phyloP scores from a whole-genome alignment of 2,797 vertebrate species.

The Pampus argenteus region DNA sequence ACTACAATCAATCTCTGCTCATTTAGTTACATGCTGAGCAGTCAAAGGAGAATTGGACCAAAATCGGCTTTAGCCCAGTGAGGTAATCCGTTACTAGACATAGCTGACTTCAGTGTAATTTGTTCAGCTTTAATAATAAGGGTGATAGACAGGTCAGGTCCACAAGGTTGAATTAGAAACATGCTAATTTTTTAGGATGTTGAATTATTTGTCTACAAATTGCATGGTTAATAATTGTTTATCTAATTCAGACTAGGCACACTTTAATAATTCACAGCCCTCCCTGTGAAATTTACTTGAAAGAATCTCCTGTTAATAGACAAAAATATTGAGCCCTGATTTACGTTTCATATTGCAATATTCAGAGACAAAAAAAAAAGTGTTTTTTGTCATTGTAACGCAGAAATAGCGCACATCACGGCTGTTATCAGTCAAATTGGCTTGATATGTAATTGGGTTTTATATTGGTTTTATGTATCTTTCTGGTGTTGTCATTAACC shows the following conservation, averaged over 20 bases:
- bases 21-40: slow-evolving; percentile 16
- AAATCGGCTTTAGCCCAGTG: slow-evolving; percentile 25
- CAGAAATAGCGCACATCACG: slow-evolving; percentile 9
- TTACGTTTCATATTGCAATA: neutral
- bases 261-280: neutral
- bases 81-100: slow-evolving; percentile 26
- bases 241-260: slow-evolving; percentile 7
- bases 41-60: slow-evolving; percentile 28
- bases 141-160: slow-evolving; percentile 35
- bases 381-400: slow-evolving; percentile 12
- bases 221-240: slow-evolving; percentile 7
- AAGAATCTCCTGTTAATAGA: slow-evolving; percentile 20
- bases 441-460: slow-evolving; percentile 34
- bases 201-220: slow-evolving; percentile 27
- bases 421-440: slow-evolving; percentile 32
- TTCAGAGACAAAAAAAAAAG: neutral
- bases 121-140: slow-evolving; percentile 14
- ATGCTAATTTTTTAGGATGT: slow-evolving; percentile 25
- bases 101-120: slow-evolving; percentile 17
- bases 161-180: slow-evolving; percentile 23
- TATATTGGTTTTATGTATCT: slow-evolving; percentile 45
- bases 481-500: slow-evolving; percentile 22
- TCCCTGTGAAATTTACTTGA: neutral
- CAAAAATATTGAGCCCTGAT: slow-evolving; percentile 16
- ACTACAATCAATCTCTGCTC: slow-evolving; percentile 32